Base-by-base conservation (phyloP, 37 sponge, comb jelly and placozoan genomes). In the Crambe crambe region DNA sequence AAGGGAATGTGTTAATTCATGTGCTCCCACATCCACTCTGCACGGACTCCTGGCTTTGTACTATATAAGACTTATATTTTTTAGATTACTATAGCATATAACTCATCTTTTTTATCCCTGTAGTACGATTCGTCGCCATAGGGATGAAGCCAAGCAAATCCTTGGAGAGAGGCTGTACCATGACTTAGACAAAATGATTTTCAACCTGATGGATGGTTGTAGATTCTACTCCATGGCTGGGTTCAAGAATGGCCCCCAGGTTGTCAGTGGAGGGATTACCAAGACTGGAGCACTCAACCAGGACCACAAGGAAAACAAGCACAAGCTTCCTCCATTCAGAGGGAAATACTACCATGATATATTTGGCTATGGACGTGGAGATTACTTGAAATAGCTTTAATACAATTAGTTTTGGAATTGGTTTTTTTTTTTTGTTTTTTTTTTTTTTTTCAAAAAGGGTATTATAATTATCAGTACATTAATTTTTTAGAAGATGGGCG, bases 261-360 rank as follows among this genome's bases (percentile, higher is more conserved):
- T 64, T 1, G 26, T 62, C 82, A 73, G 36, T 23, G 80, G 67
- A 2, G 1, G 35, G 70, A 69, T 26, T 10, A 56, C 58, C 2
- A 58, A 38, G 68, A 25, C 27, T 29, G 6, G 34, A 8, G 63
- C 36, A 12, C 6, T 65, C 60, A 73, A 73, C 37, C 23, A n/a
- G 29, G 51, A 82, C 56, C 41, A 44, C n/a, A 20, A 40, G n/a
- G 26, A 37, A 1, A 60, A 44, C 26, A 73, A 39, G 37, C 38
- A 17, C 35, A 26, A 23, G 12, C 22, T 73, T 2, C 82, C 82
- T 51, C 74, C 65, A 1, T 80, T 58, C 57, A 36, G n/a, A 5
- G 80, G 70, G 18, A 31, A 80, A 39, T 42, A 63, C 18, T 80
- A 71, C 38, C 70, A 70, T 10, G 80, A 80, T n/a, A 34, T 80